Evolutionary conservation across 2,888 invertebrate species (phyloP).

Genomic region (Drosophila kanekoi): DNA sequence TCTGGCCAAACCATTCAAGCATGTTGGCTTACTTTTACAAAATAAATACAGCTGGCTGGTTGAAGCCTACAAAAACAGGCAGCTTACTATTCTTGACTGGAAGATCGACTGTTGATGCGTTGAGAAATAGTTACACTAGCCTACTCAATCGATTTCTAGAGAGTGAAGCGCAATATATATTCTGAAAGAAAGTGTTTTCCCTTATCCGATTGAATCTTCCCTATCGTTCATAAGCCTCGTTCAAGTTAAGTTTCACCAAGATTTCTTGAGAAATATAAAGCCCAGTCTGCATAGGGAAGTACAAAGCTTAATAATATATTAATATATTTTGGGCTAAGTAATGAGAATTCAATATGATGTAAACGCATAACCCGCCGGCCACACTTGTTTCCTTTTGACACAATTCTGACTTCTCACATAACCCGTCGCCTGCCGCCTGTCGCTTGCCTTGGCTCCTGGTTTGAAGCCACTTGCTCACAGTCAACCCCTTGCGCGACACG

Average conservation of each 20-base stretch:
- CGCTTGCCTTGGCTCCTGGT: constrained; percentile 12
- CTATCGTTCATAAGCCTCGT: no score
- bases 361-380: constrained; percentile 29
- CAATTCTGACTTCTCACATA: constrained; percentile 55
- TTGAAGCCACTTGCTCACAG: constrained; percentile 45
- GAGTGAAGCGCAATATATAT: no score
- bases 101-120: no score
- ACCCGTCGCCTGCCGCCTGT: constrained; percentile 4
- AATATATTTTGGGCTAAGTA: background rate
- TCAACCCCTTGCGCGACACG: constrained; percentile 33
- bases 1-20: background rate
- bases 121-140: no score
- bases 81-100: background rate
- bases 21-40: background rate
- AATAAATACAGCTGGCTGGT: background rate
- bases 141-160: no score
- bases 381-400: constrained; percentile 45
- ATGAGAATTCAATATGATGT: constrained; percentile 13
- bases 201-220: no score
- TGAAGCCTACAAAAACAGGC: constrained; percentile 2
- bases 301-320: no score
- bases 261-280: no score
- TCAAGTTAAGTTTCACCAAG: no score
- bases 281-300: no score
- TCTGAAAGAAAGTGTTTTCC: no score